A percentile compares a stretch with the other conserved stretches of the same genome.
phyloP scores from a whole-genome alignment of 1,140 invertebrate species.

The Scaptomyza pallida region DNA sequence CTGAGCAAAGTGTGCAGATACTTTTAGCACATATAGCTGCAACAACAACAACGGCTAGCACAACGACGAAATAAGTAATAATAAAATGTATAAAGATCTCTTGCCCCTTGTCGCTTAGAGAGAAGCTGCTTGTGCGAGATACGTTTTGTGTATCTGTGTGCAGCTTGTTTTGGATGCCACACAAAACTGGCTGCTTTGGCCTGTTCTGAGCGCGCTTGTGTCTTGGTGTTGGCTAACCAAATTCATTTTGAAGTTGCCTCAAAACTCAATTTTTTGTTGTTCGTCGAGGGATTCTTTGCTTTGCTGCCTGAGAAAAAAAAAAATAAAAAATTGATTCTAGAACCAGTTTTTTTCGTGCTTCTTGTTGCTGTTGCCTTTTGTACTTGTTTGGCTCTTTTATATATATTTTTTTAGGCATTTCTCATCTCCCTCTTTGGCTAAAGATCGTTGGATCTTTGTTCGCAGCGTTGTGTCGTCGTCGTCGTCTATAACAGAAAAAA shows the following conservation, averaged over 20 bases:
- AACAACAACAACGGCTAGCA: slow-evolving; percentile 1
- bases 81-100: slow-evolving; percentile 34
- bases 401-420: slow-evolving; percentile 67
- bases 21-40: slow-evolving; percentile 35
- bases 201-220: slow-evolving; percentile 13
- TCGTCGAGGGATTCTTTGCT: slow-evolving; percentile 59
- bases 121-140: slow-evolving; percentile 12
- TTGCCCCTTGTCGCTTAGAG: slow-evolving; percentile 11
- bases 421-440: slow-evolving; percentile 32
- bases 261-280: slow-evolving; percentile 41
- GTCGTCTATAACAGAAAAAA: slow-evolving; percentile 31
- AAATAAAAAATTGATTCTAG: slow-evolving; percentile 79
- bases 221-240: slow-evolving; percentile 43
- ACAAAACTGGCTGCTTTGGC: slow-evolving; percentile 36
- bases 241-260: slow-evolving; percentile 48
- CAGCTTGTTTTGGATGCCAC: slow-evolving; percentile 36
- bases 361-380: slow-evolving; percentile 11
- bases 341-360: slow-evolving; percentile 64
- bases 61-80: slow-evolving; percentile 13
- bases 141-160: slow-evolving; percentile 28
- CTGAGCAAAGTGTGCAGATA: slow-evolving; percentile 21
- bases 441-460: slow-evolving; percentile 26
- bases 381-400: slow-evolving; percentile 57
- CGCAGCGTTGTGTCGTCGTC: slow-evolving; percentile 1
- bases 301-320: slow-evolving; percentile 71